Percentiles rank a stretch among this genome's conserved stretches.
These are phyloP conservation scores for Steinernema feltiae DNA, from an alignment of 1,140 invertebrate genomes.

Conservation along the genomic window DNA sequence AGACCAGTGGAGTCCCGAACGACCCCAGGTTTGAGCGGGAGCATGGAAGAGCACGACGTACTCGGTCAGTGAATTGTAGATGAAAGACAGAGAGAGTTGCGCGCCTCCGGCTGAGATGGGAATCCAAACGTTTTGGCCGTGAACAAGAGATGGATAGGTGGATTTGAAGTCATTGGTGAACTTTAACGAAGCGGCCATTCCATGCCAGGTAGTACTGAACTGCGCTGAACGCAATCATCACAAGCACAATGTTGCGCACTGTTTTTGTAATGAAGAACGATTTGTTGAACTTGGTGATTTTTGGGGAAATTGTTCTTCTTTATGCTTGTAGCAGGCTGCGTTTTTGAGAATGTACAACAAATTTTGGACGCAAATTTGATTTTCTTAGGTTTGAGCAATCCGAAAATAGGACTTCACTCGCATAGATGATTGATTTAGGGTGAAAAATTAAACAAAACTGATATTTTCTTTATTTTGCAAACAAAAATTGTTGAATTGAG, in stretches of 20 bases:
- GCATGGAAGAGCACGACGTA: conserved; percentile 30
- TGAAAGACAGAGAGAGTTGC: conserved; percentile 24
- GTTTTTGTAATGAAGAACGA: conserved; percentile 30
- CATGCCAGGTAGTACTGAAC: conserved; percentile 25
- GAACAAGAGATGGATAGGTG: neutral
- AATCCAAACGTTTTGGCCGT: conserved; percentile 5
- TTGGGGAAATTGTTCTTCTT: too few species aligned
- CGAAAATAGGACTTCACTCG: too few species aligned
- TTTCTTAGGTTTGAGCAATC: too few species aligned
- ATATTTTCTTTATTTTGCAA: too few species aligned
- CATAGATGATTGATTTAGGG: too few species aligned
- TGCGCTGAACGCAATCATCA: conserved; percentile 22
- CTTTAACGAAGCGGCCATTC: conserved; percentile 16
- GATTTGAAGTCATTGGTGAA: conserved; percentile 5
- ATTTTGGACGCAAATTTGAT: too few species aligned
- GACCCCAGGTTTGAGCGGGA: conserved; percentile 29
- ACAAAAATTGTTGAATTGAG: too few species aligned
- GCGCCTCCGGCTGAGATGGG: conserved; percentile 14
- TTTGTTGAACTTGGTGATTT: too few species aligned
- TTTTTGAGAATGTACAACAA: too few species aligned
- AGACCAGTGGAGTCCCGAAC: conserved; percentile 37
- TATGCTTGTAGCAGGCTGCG: too few species aligned
- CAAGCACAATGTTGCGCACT: conserved; percentile 28
- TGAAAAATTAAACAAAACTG: too few species aligned
- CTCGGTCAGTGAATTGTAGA: conserved; percentile 33